These are phyloP conservation scores for Dendrolimus kikuchii DNA, from an alignment of 1,140 invertebrate species.

Conservation along the genomic window DNA sequence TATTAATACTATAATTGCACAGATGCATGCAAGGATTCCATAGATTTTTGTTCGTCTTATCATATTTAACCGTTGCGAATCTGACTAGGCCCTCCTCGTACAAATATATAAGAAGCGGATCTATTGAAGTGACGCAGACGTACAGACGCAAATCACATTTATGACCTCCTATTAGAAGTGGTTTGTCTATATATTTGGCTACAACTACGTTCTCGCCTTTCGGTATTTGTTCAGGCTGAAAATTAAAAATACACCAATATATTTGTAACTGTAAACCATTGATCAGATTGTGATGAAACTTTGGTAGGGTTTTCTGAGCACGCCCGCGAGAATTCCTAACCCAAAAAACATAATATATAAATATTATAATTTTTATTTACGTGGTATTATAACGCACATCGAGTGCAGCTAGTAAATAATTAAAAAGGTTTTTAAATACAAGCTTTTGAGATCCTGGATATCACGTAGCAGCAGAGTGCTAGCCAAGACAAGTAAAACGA, in stretches of 20 bases:
- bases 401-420: too few species aligned
- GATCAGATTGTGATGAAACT: too few species aligned
- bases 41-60: slow-evolving; percentile 83
- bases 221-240: slow-evolving; percentile 90
- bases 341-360: too few species aligned
- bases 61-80: slow-evolving; percentile 91
- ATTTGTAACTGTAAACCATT: neutral
- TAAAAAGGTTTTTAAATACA: too few species aligned
- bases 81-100: slow-evolving; percentile 91
- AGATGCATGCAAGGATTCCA: slow-evolving; percentile 95
- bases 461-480: too few species aligned
- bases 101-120: slow-evolving; percentile 88
- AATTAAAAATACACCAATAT: slow-evolving; percentile 7
- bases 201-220: slow-evolving; percentile 93
- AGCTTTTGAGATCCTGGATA: too few species aligned
- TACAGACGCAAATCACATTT: slow-evolving; percentile 94
- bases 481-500: too few species aligned
- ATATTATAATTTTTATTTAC: too few species aligned
- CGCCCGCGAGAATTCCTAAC: too few species aligned
- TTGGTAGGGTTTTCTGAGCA: too few species aligned
- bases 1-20: slow-evolving; percentile 96
- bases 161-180: slow-evolving; percentile 94
- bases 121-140: slow-evolving; percentile 88
- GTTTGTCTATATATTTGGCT: slow-evolving; percentile 94
- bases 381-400: too few species aligned